Conservation (phyloP, 2,113 vertebrate genomes). For the Gulo gulo region DNA sequence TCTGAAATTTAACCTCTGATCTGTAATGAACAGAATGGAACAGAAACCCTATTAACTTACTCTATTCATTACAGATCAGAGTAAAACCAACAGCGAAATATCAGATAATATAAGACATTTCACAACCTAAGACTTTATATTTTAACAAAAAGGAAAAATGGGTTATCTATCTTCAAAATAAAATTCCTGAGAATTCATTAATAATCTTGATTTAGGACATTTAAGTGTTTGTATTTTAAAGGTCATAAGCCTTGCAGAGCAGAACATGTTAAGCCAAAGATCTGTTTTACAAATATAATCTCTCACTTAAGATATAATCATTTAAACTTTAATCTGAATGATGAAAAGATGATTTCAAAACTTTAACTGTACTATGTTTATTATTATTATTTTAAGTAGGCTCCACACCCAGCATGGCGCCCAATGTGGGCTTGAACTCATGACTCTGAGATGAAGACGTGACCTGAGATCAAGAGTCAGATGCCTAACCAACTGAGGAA, state of each 20-base stretch:
- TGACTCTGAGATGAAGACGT: background rate
- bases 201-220: background rate
- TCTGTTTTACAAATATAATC: background rate
- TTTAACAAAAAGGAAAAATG: background rate
- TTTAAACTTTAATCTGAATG: constrained; percentile 32
- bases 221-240: background rate
- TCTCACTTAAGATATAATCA: background rate
- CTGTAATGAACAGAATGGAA: background rate
- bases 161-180: background rate
- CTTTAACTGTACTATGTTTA: background rate
- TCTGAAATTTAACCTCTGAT: background rate
- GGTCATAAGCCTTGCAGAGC: background rate
- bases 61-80: background rate
- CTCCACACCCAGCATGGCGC: background rate
- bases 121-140: background rate
- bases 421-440: background rate
- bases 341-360: constrained; percentile 4
- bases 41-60: background rate
- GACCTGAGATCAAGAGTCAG: background rate
- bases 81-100: background rate
- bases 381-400: background rate
- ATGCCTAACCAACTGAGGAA: background rate
- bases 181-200: background rate
- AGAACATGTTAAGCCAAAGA: background rate
- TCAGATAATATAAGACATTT: background rate